These are phyloP conservation scores for Scomber colias DNA, from an alignment of 2,113 vertebrate genomes.

Conservation along the genomic window DNA sequence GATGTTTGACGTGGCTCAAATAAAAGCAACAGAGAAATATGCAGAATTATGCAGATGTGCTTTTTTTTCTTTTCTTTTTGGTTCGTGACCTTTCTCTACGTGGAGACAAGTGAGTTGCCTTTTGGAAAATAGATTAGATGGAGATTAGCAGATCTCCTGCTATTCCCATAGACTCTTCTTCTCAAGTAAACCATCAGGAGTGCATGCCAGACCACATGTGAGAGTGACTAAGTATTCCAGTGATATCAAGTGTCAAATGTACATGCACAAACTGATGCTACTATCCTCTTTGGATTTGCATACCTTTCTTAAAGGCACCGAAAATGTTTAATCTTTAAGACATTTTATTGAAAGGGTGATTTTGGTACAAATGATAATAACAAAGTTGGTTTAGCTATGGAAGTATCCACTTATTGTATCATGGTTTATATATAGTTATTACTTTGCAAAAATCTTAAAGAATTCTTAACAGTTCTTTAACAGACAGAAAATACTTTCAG, in stretches of 20 bases:
- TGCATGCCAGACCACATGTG: not conserved
- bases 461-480: too few species aligned
- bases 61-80: not conserved
- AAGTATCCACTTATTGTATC: too few species aligned
- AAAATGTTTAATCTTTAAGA: not conserved
- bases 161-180: not conserved
- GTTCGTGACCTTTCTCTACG: constrained; percentile 33
- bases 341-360: too few species aligned
- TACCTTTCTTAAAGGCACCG: not conserved
- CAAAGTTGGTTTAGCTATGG: too few species aligned
- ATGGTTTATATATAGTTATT: too few species aligned
- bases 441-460: too few species aligned
- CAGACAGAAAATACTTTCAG: too few species aligned
- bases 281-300: not conserved
- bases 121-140: constrained; percentile 46
- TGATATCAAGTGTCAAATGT: not conserved
- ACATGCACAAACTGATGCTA: not conserved
- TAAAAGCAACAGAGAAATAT: constrained; percentile 1
- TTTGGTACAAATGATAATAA: too few species aligned
- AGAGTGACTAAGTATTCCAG: not conserved
- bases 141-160: constrained; percentile 26
- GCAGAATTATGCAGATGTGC: constrained; percentile 27
- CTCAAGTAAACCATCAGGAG: constrained; percentile 11
- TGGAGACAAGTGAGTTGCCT: not conserved
- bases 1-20: not conserved